phyloP scores from a whole-genome alignment of 2,888 invertebrate genomes.

The Tenthredo distinguenda region DNA sequence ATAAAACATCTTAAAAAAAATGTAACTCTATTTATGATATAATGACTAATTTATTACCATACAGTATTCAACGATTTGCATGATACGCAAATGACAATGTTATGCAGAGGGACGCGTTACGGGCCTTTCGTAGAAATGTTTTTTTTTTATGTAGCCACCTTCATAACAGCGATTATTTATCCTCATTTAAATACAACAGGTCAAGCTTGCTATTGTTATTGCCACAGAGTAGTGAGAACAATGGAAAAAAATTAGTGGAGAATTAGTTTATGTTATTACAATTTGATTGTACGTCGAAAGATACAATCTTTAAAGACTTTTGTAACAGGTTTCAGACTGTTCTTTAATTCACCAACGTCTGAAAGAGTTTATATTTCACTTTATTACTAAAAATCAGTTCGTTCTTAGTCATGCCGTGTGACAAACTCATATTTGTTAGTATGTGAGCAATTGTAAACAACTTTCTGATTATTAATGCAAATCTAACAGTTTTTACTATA shows the following conservation, averaged over 20 bases:
- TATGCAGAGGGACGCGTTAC: constrained; percentile 35
- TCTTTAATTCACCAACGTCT: neutral
- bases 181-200: constrained; percentile 10
- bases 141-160: constrained; percentile 24
- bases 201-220: constrained; percentile 30
- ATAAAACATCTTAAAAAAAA: constrained; percentile 44
- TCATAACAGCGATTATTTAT: constrained; percentile 35
- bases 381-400: constrained; percentile 2
- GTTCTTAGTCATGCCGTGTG: neutral
- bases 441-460: neutral
- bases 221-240: constrained; percentile 32
- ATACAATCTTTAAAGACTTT: neutral
- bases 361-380: neutral
- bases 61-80: constrained; percentile 34
- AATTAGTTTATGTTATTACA: neutral
- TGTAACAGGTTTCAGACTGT: constrained; percentile 19
- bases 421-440: neutral
- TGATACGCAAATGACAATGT: constrained; percentile 44
- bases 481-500: neutral
- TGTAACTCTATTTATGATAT: constrained; percentile 35
- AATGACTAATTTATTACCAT: constrained; percentile 49
- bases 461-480: neutral
- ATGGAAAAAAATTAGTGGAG: neutral
- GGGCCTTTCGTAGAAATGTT: constrained; percentile 40
- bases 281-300: constrained; percentile 13